These are phyloP conservation scores for Lysandra bellargus DNA, from an alignment of 2,888 invertebrate species.

Conservation along the genomic window DNA sequence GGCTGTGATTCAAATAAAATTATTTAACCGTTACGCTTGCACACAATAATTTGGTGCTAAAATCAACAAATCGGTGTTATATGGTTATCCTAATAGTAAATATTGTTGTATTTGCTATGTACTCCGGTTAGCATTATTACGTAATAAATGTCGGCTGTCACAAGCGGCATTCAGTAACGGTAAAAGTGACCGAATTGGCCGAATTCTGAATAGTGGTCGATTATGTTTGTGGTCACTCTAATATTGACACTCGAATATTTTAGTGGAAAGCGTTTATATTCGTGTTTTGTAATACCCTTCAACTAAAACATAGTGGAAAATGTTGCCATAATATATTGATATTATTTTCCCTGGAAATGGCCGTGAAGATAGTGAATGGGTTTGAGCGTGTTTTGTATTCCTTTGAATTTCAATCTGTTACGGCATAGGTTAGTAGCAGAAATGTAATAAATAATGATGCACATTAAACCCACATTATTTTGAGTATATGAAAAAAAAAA, in stretches of 20 bases:
- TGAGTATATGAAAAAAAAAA: no score
- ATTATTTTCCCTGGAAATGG: no score
- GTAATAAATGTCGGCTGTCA: constrained; percentile 13
- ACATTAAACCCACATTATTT: no score
- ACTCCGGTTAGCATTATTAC: constrained; percentile 9
- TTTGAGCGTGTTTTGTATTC: no score
- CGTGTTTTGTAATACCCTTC: neutral
- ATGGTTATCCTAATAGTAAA: constrained; percentile 6
- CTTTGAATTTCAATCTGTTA: no score
- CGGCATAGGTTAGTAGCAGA: no score
- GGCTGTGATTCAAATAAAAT: neutral
- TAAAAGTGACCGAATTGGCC: constrained; percentile 15
- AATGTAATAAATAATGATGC: no score
- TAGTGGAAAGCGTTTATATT: constrained; percentile 36
- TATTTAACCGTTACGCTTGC: neutral
- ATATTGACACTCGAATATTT: constrained; percentile 53
- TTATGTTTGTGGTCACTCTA: constrained; percentile 42
- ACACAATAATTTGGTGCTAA: neutral
- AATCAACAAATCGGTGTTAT: constrained; percentile 10
- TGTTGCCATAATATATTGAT: no score
- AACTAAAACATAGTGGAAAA: neutral
- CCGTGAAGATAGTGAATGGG: no score
- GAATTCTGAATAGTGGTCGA: constrained; percentile 12
- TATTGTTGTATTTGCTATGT: constrained; percentile 8
- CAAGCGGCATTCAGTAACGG: constrained; percentile 6